Conservation (phyloP, 1,140 invertebrate genomes). For the Drosophila sulfurigaster region DNA sequence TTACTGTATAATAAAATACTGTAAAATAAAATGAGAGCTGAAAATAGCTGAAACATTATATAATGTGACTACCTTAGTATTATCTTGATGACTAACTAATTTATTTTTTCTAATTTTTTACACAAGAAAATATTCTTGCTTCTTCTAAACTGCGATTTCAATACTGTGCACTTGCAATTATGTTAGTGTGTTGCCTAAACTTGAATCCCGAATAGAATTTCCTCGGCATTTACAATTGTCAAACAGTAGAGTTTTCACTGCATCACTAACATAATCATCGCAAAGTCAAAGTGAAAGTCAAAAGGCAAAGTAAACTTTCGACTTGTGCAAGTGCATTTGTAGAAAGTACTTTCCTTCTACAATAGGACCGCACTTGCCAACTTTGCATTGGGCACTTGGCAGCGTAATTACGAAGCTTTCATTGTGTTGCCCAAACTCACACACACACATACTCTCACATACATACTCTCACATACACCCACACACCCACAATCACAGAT, state of each 20-base stretch:
- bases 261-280: not conserved
- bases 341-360: not conserved
- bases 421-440: conserved; percentile 9
- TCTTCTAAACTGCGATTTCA: no score
- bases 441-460: not conserved
- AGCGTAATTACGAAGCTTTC: conserved; percentile 16
- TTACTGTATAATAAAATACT: no score
- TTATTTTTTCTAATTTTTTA: no score
- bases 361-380: conserved; percentile 21
- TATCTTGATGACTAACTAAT: no score
- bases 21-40: no score
- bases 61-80: no score
- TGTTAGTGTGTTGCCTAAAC: no score
- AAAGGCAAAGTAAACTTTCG: conserved; percentile 2
- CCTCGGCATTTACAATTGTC: not conserved
- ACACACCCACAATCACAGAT: not conserved
- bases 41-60: no score
- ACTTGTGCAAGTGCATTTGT: conserved; percentile 9
- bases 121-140: no score
- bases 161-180: no score
- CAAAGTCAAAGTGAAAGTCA: conserved; percentile 1
- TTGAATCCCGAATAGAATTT: no score
- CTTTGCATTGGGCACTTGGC: conserved; percentile 22
- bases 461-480: not conserved
- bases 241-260: not conserved